Conservation (phyloP, 1,140 invertebrate genomes). For the Drosophila pruinosa region DNA sequence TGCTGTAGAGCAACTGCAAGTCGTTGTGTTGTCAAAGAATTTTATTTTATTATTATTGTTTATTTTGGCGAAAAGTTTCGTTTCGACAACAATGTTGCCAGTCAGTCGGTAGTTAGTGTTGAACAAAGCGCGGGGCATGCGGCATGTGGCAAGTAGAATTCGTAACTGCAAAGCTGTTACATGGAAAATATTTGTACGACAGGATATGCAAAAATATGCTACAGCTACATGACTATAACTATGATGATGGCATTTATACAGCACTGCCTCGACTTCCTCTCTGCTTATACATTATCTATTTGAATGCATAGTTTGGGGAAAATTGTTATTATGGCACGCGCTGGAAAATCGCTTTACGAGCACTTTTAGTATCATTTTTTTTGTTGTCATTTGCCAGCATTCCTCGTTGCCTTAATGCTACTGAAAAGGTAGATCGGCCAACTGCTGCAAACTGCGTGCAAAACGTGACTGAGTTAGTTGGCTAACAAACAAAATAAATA, state of each 20-base stretch:
- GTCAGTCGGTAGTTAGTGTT: constrained; percentile 14
- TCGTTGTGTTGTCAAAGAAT: not conserved
- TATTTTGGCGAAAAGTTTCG: constrained; percentile 55
- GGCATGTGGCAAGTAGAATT: constrained; percentile 20
- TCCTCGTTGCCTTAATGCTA: not conserved
- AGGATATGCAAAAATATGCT: constrained; percentile 77
- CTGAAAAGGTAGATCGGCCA: no score
- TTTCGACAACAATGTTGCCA: constrained; percentile 58
- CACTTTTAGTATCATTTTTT: constrained; percentile 20
- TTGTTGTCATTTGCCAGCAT: not conserved
- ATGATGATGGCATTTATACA: constrained; percentile 47
- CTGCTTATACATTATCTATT: constrained; percentile 15
- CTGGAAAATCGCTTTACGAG: constrained; percentile 57
- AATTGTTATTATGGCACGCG: constrained; percentile 68
- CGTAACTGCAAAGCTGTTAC: constrained; percentile 62
- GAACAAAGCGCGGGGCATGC: not conserved
- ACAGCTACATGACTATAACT: constrained; percentile 23
- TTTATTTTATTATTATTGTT: constrained; percentile 52
- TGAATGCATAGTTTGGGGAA: constrained; percentile 55
- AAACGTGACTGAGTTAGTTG: constrained; percentile 35
- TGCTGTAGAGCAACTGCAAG: constrained; percentile 1
- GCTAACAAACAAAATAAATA: constrained; percentile 6
- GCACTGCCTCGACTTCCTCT: not conserved
- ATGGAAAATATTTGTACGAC: constrained; percentile 75
- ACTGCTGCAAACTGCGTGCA: not conserved